phyloP scores from a whole-genome alignment of 2,113 vertebrate species.

The Pterocles orientalis region DNA sequence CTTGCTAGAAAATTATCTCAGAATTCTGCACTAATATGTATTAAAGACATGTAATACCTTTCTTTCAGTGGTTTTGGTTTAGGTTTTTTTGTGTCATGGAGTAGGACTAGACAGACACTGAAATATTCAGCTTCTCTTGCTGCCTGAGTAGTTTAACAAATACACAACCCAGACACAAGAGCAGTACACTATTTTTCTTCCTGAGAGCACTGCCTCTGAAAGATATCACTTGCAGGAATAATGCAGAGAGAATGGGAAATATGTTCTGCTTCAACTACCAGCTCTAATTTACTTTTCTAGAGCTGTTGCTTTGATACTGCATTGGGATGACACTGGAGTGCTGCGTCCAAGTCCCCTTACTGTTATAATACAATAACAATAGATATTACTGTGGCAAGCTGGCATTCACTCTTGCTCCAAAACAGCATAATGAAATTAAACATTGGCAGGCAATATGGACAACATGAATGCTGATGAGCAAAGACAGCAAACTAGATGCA shows the following conservation, averaged over 20 bases:
- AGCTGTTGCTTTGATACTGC: constrained; percentile 3
- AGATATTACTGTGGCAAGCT: not conserved
- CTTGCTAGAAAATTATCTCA: not conserved
- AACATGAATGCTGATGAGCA: not conserved
- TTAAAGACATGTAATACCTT: not conserved
- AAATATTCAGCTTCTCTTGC: constrained; percentile 47
- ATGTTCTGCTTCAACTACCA: constrained; percentile 34
- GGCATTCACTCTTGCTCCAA: not conserved
- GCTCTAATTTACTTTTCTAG: constrained; percentile 24
- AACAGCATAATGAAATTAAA: not conserved
- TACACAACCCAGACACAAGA: not conserved
- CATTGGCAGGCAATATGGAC: not conserved
- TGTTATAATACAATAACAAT: not conserved
- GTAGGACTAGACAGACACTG: constrained; percentile 1
- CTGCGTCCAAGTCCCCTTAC: not conserved
- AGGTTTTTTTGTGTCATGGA: not conserved
- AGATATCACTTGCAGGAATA: constrained; percentile 25
- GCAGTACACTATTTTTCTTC: constrained; percentile 20
- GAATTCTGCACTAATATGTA: not conserved
- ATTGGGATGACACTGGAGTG: not conserved
- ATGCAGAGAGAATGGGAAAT: constrained; percentile 40
- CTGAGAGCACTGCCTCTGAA: constrained; percentile 7
- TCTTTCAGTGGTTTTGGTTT: not conserved
- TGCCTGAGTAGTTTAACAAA: constrained; percentile 57
- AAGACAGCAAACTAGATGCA: not conserved